These are phyloP conservation scores for Drosophila multiciliata DNA, from an alignment of 2,888 invertebrate genomes.

Conservation along the genomic window DNA sequence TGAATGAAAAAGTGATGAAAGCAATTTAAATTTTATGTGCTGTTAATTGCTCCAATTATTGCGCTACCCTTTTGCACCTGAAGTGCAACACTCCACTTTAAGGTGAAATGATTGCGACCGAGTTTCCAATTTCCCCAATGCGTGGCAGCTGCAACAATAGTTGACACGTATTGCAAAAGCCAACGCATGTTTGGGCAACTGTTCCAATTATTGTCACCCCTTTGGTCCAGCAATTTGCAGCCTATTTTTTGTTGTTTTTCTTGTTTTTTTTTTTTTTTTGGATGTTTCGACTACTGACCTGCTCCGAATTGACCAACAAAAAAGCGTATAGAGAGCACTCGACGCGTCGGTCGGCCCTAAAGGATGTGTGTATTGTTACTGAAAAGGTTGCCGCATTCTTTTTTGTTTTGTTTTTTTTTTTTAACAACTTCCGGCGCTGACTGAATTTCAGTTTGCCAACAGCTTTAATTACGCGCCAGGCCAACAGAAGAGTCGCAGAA, in stretches of 20 bases:
- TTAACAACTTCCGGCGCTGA: slow-evolving; percentile 41
- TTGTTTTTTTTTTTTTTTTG: slow-evolving; percentile 30
- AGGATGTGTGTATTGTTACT: slow-evolving; percentile 56
- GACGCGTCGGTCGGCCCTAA: slow-evolving; percentile 11
- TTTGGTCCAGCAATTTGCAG: slow-evolving; percentile 37
- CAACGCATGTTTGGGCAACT: slow-evolving; percentile 23
- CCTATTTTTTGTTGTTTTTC: slow-evolving; percentile 17
- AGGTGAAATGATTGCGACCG: background rate
- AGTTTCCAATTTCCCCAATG: background rate
- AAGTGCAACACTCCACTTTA: background rate
- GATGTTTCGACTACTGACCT: slow-evolving; percentile 34
- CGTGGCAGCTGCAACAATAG: background rate
- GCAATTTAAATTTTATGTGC: background rate
- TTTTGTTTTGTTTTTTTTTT: background rate
- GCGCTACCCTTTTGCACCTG: background rate
- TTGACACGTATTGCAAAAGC: slow-evolving; percentile 17
- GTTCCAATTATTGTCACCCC: slow-evolving; percentile 62
- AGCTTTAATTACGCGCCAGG: slow-evolving; percentile 61
- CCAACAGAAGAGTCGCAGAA: background rate
- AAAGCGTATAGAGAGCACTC: slow-evolving; percentile 8
- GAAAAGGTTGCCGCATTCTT: slow-evolving; percentile 40
- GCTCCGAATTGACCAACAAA: slow-evolving; percentile 4
- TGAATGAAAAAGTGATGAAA: background rate
- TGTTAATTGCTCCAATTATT: background rate
- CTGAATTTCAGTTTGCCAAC: slow-evolving; percentile 35